phyloP scores from a whole-genome alignment of 2,113 vertebrate genomes.

The Coptodon bakossiorum region DNA sequence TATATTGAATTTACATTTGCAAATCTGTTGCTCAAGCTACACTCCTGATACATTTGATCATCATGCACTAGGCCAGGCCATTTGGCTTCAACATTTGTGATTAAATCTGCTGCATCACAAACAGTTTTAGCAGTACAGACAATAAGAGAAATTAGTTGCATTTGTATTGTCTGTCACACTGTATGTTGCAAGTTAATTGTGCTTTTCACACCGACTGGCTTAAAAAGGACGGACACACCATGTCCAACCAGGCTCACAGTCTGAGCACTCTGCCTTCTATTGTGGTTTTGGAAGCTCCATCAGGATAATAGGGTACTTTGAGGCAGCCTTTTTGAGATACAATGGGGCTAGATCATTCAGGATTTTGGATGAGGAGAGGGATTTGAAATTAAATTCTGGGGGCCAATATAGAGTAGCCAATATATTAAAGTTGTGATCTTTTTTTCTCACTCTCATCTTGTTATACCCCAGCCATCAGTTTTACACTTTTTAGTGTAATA shows the following conservation, averaged over 20 bases:
- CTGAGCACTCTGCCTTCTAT: neutral
- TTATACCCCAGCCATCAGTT: neutral
- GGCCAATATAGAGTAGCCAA: neutral
- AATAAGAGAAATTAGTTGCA: neutral
- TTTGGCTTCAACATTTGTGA: neutral
- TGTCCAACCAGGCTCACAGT: neutral
- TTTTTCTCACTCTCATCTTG: accelerated
- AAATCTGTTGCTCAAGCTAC: neutral
- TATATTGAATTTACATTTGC: neutral
- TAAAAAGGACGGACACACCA: neutral
- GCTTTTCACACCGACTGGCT: neutral
- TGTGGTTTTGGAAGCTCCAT: neutral
- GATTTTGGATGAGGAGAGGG: neutral
- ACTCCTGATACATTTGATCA: neutral
- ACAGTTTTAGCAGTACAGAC: neutral
- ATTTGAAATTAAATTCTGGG: neutral
- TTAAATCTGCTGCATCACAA: neutral
- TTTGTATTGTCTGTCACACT: neutral
- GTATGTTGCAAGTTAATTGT: neutral
- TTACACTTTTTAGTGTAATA: neutral
- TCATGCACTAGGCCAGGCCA: neutral
- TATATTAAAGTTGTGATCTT: neutral
- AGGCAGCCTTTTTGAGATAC: neutral
- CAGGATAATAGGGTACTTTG: neutral
- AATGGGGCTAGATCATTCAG: neutral